Percentiles rank a stretch among this genome's conserved stretches.
These are phyloP conservation scores for Tetheella fluctuosa DNA, from an alignment of 2,888 invertebrate species.

Conservation along the genomic window DNA sequence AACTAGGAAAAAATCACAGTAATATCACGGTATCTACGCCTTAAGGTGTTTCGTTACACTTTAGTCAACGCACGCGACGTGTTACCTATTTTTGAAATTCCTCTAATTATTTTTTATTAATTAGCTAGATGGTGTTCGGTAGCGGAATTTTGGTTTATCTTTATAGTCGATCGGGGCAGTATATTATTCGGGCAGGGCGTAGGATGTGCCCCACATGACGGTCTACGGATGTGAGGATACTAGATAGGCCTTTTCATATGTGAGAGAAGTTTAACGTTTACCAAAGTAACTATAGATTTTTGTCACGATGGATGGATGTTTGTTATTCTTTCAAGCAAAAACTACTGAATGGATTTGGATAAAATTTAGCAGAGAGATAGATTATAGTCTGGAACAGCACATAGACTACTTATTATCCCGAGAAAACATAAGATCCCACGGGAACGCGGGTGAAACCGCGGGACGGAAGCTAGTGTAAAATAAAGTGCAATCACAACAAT, in stretches of 20 bases:
- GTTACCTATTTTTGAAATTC: slow-evolving; percentile 40
- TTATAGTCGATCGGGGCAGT: slow-evolving; percentile 71
- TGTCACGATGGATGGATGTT: no score
- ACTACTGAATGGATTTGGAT: no score
- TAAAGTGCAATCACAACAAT: background rate
- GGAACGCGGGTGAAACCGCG: no score
- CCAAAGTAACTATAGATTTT: no score
- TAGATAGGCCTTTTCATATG: slow-evolving; percentile 22
- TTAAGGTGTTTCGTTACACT: slow-evolving; percentile 11
- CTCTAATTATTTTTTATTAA: slow-evolving; percentile 72
- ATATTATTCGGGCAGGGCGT: slow-evolving; percentile 52
- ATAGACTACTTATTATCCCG: no score
- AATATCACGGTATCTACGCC: background rate
- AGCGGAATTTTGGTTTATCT: slow-evolving; percentile 70
- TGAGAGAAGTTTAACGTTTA: slow-evolving; percentile 14
- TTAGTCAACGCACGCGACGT: slow-evolving; percentile 23
- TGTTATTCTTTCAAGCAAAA: no score
- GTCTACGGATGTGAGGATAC: slow-evolving; percentile 22
- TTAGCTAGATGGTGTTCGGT: slow-evolving; percentile 72
- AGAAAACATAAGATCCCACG: no score
- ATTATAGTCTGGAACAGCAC: no score
- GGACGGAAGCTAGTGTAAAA: no score
- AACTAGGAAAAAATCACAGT: background rate
- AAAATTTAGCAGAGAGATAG: no score
- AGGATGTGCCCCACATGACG: slow-evolving; percentile 58